phyloP scores from a whole-genome alignment of 1,140 invertebrate species.

The Monomorium pharaonis region DNA sequence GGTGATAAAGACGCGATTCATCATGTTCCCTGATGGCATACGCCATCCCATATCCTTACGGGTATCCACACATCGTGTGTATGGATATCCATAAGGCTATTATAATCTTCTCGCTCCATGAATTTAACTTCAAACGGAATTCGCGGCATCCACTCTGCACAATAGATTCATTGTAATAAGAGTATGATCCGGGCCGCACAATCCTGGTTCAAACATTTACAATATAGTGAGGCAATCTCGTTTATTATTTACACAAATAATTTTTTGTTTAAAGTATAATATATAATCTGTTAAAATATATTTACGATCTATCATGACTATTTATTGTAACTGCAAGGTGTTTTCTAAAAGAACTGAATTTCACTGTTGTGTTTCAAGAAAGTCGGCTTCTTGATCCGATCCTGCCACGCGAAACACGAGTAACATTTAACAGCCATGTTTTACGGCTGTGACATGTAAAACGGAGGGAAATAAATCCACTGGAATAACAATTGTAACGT shows the following conservation, averaged over 20 bases:
- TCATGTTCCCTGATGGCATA: slow-evolving; percentile 25
- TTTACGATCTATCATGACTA: neutral
- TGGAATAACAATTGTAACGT: slow-evolving; percentile 54
- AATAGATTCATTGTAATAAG: slow-evolving; percentile 40
- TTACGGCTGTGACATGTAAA: slow-evolving; percentile 55
- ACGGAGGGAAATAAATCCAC: slow-evolving; percentile 47
- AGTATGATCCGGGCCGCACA: neutral
- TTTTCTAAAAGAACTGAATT: neutral
- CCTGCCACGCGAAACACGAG: slow-evolving; percentile 22
- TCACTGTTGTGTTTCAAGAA: neutral
- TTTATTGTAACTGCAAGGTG: neutral
- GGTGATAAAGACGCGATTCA: slow-evolving; percentile 66
- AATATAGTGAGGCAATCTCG: neutral
- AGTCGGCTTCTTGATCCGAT: slow-evolving; percentile 23
- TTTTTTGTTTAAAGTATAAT: neutral
- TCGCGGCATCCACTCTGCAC: slow-evolving; percentile 14
- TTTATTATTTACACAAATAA: neutral
- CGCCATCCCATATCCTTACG: too few relatives aligned
- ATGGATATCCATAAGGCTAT: slow-evolving; percentile 28
- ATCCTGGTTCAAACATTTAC: neutral
- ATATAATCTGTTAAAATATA: neutral
- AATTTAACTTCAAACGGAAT: slow-evolving; percentile 44
- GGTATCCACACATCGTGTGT: too few relatives aligned
- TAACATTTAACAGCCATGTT: slow-evolving; percentile 47
- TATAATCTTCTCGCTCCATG: slow-evolving; percentile 31